Conservation (phyloP, 2,888 invertebrate genomes). For the Cinara cedri region DNA sequence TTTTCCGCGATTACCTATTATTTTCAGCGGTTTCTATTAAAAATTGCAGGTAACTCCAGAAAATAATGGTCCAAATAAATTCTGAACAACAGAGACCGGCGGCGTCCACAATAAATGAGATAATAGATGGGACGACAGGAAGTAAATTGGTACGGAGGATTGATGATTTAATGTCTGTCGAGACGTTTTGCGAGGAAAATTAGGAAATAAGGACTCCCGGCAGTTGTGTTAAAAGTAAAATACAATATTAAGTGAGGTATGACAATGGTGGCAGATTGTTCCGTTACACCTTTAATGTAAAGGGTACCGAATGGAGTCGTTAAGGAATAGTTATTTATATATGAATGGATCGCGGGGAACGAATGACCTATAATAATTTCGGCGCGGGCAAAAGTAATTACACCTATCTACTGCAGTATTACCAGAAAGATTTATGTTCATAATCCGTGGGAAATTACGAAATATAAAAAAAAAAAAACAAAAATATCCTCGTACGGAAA, state of each 20-base stretch:
- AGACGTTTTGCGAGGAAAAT: neutral
- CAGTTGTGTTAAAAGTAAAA: neutral
- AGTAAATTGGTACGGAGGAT: slow-evolving; percentile 18
- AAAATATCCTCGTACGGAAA: no score
- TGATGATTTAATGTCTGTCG: neutral
- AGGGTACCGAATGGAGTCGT: slow-evolving; percentile 8
- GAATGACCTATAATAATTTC: neutral
- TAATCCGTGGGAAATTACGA: neutral
- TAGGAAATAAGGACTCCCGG: neutral
- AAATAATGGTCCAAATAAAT: slow-evolving; percentile 5
- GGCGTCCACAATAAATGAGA: no score
- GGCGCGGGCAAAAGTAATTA: neutral
- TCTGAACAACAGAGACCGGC: neutral
- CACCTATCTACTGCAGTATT: neutral
- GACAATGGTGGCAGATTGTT: slow-evolving; percentile 1
- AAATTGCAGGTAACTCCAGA: neutral
- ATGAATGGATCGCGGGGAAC: neutral
- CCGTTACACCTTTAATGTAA: neutral
- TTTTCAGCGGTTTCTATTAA: neutral
- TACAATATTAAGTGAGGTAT: slow-evolving; percentile 20
- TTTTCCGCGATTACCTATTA: neutral
- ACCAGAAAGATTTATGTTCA: neutral
- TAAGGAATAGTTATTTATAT: neutral
- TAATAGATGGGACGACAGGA: neutral
- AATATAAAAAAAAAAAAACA: no score